phyloP scores from a whole-genome alignment of 2,888 invertebrate species.

The Hesperia comma region DNA sequence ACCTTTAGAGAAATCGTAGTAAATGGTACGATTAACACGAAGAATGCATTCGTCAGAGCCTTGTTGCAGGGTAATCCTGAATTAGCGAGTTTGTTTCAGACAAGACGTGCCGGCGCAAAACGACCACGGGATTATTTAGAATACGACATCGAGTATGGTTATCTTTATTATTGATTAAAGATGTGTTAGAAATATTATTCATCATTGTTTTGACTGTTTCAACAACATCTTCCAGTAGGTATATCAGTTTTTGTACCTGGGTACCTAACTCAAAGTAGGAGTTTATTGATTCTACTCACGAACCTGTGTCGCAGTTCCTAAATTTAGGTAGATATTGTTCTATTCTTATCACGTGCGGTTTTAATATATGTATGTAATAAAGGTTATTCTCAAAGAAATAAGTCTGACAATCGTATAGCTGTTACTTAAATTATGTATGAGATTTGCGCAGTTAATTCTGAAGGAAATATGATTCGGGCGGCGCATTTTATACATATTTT shows the following conservation, averaged over 20 bases:
- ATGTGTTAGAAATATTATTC: no score
- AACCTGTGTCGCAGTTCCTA: background rate
- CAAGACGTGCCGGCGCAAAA: slow-evolving; percentile 42
- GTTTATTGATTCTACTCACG: slow-evolving; percentile 2
- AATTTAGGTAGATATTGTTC: background rate
- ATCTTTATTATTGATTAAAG: slow-evolving; percentile 59
- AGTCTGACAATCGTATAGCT: background rate
- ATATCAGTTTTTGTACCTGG: no score
- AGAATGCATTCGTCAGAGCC: slow-evolving; percentile 48
- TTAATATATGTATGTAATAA: slow-evolving; percentile 1
- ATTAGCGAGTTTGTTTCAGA: slow-evolving; percentile 48
- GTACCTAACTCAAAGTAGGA: background rate
- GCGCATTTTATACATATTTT: slow-evolving; percentile 21
- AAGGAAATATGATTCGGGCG: background rate
- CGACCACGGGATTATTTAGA: slow-evolving; percentile 51
- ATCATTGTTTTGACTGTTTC: no score
- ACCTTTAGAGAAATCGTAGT: slow-evolving; percentile 66
- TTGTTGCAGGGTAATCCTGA: slow-evolving; percentile 65
- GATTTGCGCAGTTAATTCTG: slow-evolving; percentile 17
- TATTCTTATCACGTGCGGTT: background rate
- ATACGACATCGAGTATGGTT: slow-evolving; percentile 70
- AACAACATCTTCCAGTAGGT: no score
- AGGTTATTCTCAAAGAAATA: slow-evolving; percentile 6
- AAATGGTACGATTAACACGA: slow-evolving; percentile 59
- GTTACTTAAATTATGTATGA: slow-evolving; percentile 17